Evolutionary conservation across 2,888 invertebrate genomes (phyloP), one percentile per base, ranked within the genome.

Genomic region (Iselma pallidipennis): DNA sequence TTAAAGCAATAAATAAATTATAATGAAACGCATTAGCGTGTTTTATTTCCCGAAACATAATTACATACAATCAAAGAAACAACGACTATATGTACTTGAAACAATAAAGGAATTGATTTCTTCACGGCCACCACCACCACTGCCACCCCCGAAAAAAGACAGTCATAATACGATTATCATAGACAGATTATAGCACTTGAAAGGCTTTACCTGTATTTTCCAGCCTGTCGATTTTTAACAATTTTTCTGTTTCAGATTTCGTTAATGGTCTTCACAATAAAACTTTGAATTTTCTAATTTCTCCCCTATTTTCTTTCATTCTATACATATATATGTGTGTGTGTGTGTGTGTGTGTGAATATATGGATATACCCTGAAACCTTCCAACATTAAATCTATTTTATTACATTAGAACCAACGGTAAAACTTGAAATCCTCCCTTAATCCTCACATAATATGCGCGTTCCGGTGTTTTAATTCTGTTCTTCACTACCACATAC

Each of bases 341-440:
- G n/a, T n/a, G n/a, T n/a, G n/a, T n/a, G n/a, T 19, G 16, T 37
- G 16, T 33, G 14, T 37, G 14, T 37, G 37, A 37, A 37, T 16
- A 37, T 37, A 37, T 16, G 37, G 14, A 16, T 63, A 54, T 52
- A 63, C 59, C 57, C 56, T 55, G 66, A 66, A 66, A 63, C 68
- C 68, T 63, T 33, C 57, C 55, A 66, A 68, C 62, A 63, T 57
- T 66, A 66, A 68, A 68, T 68, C 68, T 60, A 68, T 68, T 68
- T 68, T 68, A 68, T 68, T 68, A 65, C 63, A 66, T 68, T 68
- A 68, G 58, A 63, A 59, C 57, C 63, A 55, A 48, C 62, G 61
- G 61, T 62, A 64, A 53, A 60, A 57, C 51, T 59, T 51, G 53
- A 58, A 68, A 68, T 61, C 63, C 65, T 25, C 50, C 61, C 57